Percentiles rank a stretch among this genome's conserved stretches.
These are phyloP conservation scores for Podotricha telesiphe DNA, from an alignment of 2,888 invertebrate genomes.

Conservation along the genomic window DNA sequence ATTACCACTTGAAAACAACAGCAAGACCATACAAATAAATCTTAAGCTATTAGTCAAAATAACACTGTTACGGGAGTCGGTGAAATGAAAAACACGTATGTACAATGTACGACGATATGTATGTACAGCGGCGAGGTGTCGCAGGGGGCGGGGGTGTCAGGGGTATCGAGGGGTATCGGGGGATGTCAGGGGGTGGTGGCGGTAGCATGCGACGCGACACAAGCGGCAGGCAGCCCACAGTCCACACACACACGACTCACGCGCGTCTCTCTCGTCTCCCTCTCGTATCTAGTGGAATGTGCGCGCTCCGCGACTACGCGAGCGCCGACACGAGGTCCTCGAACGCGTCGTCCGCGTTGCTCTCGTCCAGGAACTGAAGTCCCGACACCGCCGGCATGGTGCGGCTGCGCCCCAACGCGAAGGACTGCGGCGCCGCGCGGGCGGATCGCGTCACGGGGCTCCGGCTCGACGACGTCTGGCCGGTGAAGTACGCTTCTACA, in stretches of 20 bases:
- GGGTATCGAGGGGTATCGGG: conserved; percentile 45
- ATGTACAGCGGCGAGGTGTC: conserved; percentile 46
- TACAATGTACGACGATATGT: conserved; percentile 69
- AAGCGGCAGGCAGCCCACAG: conserved; percentile 76
- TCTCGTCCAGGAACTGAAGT: conserved; percentile 87
- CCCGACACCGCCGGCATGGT: conserved; percentile 90
- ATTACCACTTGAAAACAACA: conserved; percentile 70
- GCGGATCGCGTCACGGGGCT: no score
- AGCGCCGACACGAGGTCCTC: conserved; percentile 90
- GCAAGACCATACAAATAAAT: conserved; percentile 71
- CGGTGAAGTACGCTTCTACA: conserved; percentile 89
- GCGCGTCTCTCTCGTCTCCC: conserved; percentile 79
- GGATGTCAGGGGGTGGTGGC: conserved; percentile 51
- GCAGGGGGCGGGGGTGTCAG: conserved; percentile 32
- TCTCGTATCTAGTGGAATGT: conserved; percentile 79
- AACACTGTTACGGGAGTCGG: conserved; percentile 75
- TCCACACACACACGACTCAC: conserved; percentile 82
- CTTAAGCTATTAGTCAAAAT: conserved; percentile 81
- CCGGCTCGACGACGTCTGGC: conserved; percentile 53
- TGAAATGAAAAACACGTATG: conserved; percentile 64
- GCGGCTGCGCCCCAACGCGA: conserved; percentile 87
- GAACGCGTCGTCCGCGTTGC: conserved; percentile 94
- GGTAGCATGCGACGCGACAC: conserved; percentile 64
- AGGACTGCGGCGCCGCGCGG: conserved; percentile 72
- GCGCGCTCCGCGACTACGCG: conserved; percentile 63